Percentiles rank a stretch among this genome's conserved stretches.
These are phyloP conservation scores for Pseudolycoriella hygida DNA, from an alignment of 2,888 invertebrate species.

Conservation along the genomic window DNA sequence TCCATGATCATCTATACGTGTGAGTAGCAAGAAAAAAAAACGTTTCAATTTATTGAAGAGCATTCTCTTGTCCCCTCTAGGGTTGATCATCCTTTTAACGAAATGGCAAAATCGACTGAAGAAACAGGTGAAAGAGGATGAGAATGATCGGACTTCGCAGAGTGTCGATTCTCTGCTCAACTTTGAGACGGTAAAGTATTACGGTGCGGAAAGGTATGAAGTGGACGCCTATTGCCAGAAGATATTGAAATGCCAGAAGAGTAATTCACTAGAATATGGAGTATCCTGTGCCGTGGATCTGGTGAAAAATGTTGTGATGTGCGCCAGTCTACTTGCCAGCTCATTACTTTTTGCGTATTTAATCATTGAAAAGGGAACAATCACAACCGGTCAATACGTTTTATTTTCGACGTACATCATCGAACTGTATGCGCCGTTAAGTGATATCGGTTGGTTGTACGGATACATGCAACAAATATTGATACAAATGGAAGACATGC, in stretches of 20 bases:
- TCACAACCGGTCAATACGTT: constrained; percentile 91
- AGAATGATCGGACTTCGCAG: too few species aligned
- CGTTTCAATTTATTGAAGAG: too few species aligned
- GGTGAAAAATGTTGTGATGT: constrained; percentile 79
- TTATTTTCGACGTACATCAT: constrained; percentile 88
- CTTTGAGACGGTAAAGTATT: constrained; percentile 98
- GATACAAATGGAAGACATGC: constrained; percentile 99
- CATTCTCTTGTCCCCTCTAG: too few species aligned
- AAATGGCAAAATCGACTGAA: too few species aligned
- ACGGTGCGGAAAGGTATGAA: constrained; percentile 86
- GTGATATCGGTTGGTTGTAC: constrained; percentile 97
- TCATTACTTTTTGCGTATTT: constrained; percentile 78
- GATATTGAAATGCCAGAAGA: constrained; percentile 69
- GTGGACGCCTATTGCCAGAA: constrained; percentile 69
- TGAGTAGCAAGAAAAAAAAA: too few species aligned
- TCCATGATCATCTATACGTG: too few species aligned
- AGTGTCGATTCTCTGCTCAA: constrained; percentile 92
- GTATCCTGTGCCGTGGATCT: constrained; percentile 82
- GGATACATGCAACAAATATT: constrained; percentile 27
- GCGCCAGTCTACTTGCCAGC: constrained; percentile 66
- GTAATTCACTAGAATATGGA: constrained; percentile 75
- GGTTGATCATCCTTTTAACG: too few species aligned
- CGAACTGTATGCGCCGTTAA: constrained; percentile 86
- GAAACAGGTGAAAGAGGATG: too few species aligned
- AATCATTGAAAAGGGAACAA: constrained; percentile 46